Percentiles rank a stretch among this genome's conserved stretches.
Evolutionary conservation across 2,888 invertebrate species (phyloP).

Genomic region (Netelia inedita): DNA sequence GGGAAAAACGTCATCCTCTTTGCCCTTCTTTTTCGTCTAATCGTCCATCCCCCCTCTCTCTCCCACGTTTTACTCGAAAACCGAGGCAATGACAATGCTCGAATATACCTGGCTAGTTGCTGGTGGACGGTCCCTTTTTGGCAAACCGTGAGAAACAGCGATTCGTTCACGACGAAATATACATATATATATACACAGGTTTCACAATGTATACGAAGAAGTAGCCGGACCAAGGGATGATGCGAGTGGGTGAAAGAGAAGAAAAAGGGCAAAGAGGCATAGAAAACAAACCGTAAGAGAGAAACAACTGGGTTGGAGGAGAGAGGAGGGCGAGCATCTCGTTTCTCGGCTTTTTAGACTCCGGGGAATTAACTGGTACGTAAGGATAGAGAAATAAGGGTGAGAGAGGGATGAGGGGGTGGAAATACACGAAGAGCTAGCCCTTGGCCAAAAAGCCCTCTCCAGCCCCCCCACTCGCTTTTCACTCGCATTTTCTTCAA

Average conservation of each 20-base stretch:
- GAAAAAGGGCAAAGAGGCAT: conserved; percentile 41
- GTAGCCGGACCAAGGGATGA: conserved; percentile 53
- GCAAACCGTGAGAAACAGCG: conserved; percentile 82
- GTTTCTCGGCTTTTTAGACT: conserved; percentile 50
- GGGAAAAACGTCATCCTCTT: conserved; percentile 40
- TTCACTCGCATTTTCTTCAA: conserved; percentile 67
- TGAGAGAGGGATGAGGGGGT: conserved; percentile 62
- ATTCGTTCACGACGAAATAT: conserved; percentile 60
- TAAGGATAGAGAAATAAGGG: conserved; percentile 53
- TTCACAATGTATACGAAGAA: conserved; percentile 29
- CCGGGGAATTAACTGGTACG: conserved; percentile 73
- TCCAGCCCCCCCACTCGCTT: conserved; percentile 28
- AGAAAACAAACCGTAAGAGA: conserved; percentile 46
- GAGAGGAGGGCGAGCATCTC: conserved; percentile 38
- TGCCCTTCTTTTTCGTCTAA: conserved; percentile 54
- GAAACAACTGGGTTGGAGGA: conserved; percentile 21
- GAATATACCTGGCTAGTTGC: conserved; percentile 72
- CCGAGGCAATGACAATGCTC: conserved; percentile 73
- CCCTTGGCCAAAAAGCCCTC: conserved; percentile 61
- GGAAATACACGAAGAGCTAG: conserved; percentile 46
- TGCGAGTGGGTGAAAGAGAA: conserved; percentile 54
- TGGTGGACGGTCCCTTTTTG: conserved; percentile 77
- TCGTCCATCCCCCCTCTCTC: conserved; percentile 28
- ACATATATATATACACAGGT: neutral
- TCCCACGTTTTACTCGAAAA: too few species aligned